These are phyloP conservation scores for Virgularia gustaviana DNA, from an alignment of 92 coral and sea anemone genomes.

Conservation along the genomic window DNA sequence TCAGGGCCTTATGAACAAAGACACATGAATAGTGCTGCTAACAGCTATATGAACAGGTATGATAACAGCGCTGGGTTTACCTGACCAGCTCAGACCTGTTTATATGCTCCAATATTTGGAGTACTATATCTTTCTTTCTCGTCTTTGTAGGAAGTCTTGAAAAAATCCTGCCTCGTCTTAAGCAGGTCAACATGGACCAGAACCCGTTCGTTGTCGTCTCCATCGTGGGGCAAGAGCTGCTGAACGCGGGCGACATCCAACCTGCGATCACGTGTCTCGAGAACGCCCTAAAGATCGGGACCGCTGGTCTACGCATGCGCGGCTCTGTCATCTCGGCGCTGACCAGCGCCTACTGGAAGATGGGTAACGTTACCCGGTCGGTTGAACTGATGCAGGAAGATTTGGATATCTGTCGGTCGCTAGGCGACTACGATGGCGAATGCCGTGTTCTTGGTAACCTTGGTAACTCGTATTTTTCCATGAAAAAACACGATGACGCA, in stretches of 20 bases:
- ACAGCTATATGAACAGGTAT: no score
- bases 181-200: slow-evolving; percentile 78
- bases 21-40: no score
- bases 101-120: neutral
- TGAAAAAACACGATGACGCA: slow-evolving; percentile 78
- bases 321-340: slow-evolving; percentile 96
- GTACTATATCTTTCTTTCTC: no score
- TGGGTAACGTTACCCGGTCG: slow-evolving; percentile 77
- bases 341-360: slow-evolving; percentile 97
- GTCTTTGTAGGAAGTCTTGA: slow-evolving; percentile 59
- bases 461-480: slow-evolving; percentile 86
- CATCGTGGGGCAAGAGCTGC: slow-evolving; percentile 89
- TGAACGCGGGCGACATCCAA: slow-evolving; percentile 72
- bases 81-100: neutral
- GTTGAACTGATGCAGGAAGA: slow-evolving; percentile 92
- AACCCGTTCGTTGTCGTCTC: slow-evolving; percentile 96
- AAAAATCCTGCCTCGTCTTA: slow-evolving; percentile 72
- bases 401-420: slow-evolving; percentile 78
- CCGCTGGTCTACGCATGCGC: slow-evolving; percentile 88
- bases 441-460: slow-evolving; percentile 93
- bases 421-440: slow-evolving; percentile 86
- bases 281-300: slow-evolving; percentile 85
- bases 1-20: no score
- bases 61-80: no score
- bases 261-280: slow-evolving; percentile 92